Evolutionary conservation across 2,797 vertebrate genomes (phyloP).

Genomic region (Poliocrania exsul): DNA sequence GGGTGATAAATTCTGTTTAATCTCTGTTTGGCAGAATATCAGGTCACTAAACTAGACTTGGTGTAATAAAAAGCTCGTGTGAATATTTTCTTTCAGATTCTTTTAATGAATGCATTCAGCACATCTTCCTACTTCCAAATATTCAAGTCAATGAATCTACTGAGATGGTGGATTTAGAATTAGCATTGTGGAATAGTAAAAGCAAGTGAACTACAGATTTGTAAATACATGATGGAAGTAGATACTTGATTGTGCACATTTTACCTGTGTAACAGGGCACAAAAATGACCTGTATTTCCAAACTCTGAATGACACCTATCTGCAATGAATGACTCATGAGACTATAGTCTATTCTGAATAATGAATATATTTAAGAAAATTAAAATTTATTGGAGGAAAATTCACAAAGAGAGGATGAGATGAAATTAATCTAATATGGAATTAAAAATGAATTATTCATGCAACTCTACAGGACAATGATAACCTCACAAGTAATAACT

Average conservation of each 20-base stretch:
- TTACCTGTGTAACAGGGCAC: background rate
- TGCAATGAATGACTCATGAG: conserved; percentile 19
- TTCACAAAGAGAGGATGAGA: background rate
- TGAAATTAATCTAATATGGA: conserved; percentile 24
- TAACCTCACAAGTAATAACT: conserved; percentile 1
- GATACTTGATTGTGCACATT: background rate
- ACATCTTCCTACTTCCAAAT: background rate
- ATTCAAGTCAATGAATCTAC: background rate
- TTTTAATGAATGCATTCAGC: background rate
- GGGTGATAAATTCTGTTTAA: background rate
- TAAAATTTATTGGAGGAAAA: conserved; percentile 35
- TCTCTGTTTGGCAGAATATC: background rate
- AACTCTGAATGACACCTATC: background rate
- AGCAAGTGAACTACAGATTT: background rate
- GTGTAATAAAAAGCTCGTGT: background rate
- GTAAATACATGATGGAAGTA: background rate
- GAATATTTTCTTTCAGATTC: background rate
- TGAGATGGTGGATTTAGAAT: background rate
- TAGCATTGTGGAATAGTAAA: background rate
- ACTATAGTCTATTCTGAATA: background rate
- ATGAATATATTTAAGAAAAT: conserved; percentile 42
- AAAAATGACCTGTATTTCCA: background rate
- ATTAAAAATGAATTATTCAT: conserved; percentile 60
- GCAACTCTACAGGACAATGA: background rate
- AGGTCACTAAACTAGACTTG: background rate